Base-by-base conservation (phyloP, 2,797 vertebrate species). In the Leptodactylus fallax region DNA sequence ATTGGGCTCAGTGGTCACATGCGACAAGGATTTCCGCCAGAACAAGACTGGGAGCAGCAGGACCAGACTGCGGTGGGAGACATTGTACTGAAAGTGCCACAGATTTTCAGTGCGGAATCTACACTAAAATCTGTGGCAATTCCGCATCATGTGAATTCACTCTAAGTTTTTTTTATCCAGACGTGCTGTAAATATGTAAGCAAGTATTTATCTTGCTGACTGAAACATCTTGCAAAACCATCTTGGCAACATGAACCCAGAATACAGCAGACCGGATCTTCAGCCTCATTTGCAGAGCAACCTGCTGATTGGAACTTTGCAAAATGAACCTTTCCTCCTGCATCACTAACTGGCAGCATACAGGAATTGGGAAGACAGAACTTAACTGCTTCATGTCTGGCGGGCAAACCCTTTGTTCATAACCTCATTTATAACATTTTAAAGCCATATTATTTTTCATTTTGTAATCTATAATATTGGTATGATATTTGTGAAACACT, bases 241-340 rank as follows among this genome's bases (percentile, higher is more conserved):
- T 36, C 36, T 36, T 36, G 36, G 36, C 36, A 36, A 36, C 36
- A 36, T 36, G 36, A 36, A 36, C 23, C 63, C 63, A 27, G 16
- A 23, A 25, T 25, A 23, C 63, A 67, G 11, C 63, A 67, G 63
- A 67, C 63, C 25, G 63, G 47, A 17, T 83, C 49, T 0, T 65
- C 60, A 14, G n/a, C 11, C 21, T 67, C 58, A 83, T 83, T 83
- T 83, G 81, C 81, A 83, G 81, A 69, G 47, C 69, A 83, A 83
- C 47, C 12, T 63, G 45, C 61, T 53, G 67, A 71, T 72, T 71
- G 71, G 23, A 23, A 27, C 61, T 6, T 45, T 67, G 61, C 80
- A 51, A 65, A 49, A 47, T 67, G 67, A 82, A 82, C 80, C 80
- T 17, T 67, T 23, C 45, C 36, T 51, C 21, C 36, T 82, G 45